These are phyloP conservation scores for Mellilla xanthometata DNA, from an alignment of 2,888 invertebrate species.

Conservation along the genomic window DNA sequence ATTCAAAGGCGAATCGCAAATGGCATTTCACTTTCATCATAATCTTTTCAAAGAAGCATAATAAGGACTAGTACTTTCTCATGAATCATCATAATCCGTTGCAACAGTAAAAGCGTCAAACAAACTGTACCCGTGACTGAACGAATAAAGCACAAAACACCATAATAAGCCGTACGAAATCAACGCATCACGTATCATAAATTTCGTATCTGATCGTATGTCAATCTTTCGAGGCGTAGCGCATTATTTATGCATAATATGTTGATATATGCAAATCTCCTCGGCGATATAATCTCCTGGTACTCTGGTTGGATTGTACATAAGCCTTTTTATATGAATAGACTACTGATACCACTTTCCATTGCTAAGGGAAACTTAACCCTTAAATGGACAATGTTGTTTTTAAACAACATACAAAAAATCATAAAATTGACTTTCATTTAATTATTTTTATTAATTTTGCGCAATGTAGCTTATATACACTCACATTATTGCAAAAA, in stretches of 20 bases:
- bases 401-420: too few relatives aligned
- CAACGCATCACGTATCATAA: slow-evolving; percentile 43
- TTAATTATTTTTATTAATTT: too few relatives aligned
- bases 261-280: slow-evolving; percentile 35
- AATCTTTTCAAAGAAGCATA: slow-evolving; percentile 18
- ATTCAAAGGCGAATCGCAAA: slow-evolving; percentile 9
- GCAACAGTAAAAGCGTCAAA: slow-evolving; percentile 23
- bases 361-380: too few relatives aligned
- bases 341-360: too few relatives aligned
- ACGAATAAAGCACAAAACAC: slow-evolving; percentile 32
- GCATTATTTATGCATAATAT: slow-evolving; percentile 46
- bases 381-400: too few relatives aligned
- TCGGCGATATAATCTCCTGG: slow-evolving; percentile 24
- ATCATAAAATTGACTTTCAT: too few relatives aligned
- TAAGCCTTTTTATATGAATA: neutral
- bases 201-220: slow-evolving; percentile 43
- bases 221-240: slow-evolving; percentile 39
- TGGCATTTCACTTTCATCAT: slow-evolving; percentile 18
- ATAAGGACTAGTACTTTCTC: slow-evolving; percentile 26
- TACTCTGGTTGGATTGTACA: slow-evolving; percentile 9
- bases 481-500: too few relatives aligned
- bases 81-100: slow-evolving; percentile 24
- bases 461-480: too few relatives aligned
- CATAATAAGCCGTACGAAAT: slow-evolving; percentile 42
- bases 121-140: slow-evolving; percentile 31